A percentile compares a stretch with the other conserved stretches of the same genome.
phyloP scores from a whole-genome alignment of 2,797 vertebrate genomes.

The Muscicapa striata region DNA sequence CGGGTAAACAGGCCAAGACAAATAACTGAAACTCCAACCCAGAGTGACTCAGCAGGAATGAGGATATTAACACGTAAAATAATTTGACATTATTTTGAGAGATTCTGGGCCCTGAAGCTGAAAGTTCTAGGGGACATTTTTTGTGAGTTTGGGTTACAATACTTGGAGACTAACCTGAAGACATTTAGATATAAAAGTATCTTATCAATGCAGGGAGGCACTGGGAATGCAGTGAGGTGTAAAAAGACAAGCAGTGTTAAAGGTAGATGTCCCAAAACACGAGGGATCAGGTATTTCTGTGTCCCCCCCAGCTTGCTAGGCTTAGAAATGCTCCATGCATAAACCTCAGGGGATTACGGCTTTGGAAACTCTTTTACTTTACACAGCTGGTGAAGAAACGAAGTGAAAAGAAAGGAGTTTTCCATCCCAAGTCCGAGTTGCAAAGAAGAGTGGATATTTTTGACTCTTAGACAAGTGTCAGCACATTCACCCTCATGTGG shows the following conservation, averaged over 20 bases:
- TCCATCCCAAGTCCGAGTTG: not conserved
- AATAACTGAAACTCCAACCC: not conserved
- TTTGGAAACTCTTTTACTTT: not conserved
- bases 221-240: not conserved
- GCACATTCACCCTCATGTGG: not conserved
- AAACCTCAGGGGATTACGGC: not conserved
- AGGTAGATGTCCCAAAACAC: not conserved
- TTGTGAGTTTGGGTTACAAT: not conserved
- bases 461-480: not conserved
- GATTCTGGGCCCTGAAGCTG: not conserved
- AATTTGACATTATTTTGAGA: not conserved
- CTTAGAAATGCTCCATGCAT: not conserved
- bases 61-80: not conserved
- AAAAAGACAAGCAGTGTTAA: not conserved
- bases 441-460: not conserved
- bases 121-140: not conserved
- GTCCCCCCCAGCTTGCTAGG: too few relatives aligned
- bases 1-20: not conserved
- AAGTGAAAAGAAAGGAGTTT: not conserved
- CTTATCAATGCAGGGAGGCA: not conserved
- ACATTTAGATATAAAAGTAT: not conserved
- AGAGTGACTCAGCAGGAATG: not conserved
- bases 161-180: not conserved
- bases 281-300: not conserved
- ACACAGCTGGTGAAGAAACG: not conserved